Conservation (phyloP, 1,140 invertebrate genomes). For the Drosophila nannoptera region DNA sequence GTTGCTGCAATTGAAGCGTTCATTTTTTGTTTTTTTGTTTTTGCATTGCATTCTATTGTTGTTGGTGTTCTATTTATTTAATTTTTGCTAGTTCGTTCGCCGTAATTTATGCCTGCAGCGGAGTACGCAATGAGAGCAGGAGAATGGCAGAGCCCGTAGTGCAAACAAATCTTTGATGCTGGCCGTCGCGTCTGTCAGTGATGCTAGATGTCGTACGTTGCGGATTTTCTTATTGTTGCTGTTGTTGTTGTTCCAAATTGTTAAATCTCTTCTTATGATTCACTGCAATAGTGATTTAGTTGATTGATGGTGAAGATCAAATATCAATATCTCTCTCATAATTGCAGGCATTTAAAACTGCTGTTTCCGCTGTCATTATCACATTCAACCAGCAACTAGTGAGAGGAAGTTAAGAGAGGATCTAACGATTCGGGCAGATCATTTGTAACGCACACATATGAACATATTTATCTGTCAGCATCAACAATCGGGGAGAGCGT, state of each 20-base stretch:
- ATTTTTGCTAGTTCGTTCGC: conserved; percentile 62
- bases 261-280: background rate
- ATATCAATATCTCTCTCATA: conserved; percentile 15
- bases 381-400: background rate
- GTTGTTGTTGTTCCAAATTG: conserved; percentile 11
- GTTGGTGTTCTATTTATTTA: conserved; percentile 61
- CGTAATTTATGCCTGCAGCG: conserved; percentile 55
- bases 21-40: conserved; percentile 48
- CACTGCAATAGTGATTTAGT: conserved; percentile 1
- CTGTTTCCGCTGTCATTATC: conserved; percentile 25
- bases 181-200: conserved; percentile 8
- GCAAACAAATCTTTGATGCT: conserved; percentile 5
- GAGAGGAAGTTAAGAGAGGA: background rate
- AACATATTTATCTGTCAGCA: too few relatives aligned
- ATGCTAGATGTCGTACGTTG: conserved; percentile 7
- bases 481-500: too few relatives aligned
- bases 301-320: conserved; percentile 25
- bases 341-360: conserved; percentile 30
- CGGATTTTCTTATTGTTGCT: background rate
- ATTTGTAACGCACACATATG: background rate
- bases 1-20: conserved; percentile 28
- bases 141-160: background rate
- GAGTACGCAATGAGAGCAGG: background rate
- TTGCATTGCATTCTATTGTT: conserved; percentile 23
- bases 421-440: background rate